Base-by-base conservation (phyloP, 2,888 invertebrate genomes). In the Drosophila neonasuta region DNA sequence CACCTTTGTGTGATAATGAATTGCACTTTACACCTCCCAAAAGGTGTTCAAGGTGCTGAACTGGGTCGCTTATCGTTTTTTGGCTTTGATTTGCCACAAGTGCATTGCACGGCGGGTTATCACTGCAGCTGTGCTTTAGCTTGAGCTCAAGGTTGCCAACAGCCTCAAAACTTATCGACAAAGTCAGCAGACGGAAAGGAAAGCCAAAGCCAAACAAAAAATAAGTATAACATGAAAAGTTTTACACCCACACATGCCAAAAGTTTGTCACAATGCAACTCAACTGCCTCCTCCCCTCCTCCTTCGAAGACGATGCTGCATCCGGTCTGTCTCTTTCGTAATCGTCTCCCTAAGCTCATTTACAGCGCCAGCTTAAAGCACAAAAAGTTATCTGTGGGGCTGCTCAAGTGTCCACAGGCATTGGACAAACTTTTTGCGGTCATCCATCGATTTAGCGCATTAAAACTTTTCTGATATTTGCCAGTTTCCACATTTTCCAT, bases 391-490 rank as follows among this genome's bases (percentile, higher is more conserved):
- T 66, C 82, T 68, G 13, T 32, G 32, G 32, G 65, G 67, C 79
- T 70, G 49, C 68, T 61, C 70, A 82, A 81, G 73, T 79, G 85
- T 87, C 77, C 82, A 75, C 67, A 74, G 68, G 76, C 71, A 55
- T n/a, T n/a, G 51, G 20, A 54, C 42, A 58, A 84, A 72, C 52
- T 57, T 75, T 81, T 57, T 87, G 81, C 74, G 87, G 81, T 85
- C 87, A 87, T 85, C 74, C 83, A 87, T 81, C 81, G 81, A 81
- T 81, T 81, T 81, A 71, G 83, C 79, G 81, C 87, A 81, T 81
- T 81, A 85, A 79, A 81, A 81, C 68, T 81, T 81, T 85, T 66
- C 56, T 69, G 79, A 72, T 79, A 66, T 81, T 81, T 86, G 75
- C 51, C 60, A 49, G 79, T 80, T 74, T 59, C 44, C 36, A 55